phyloP scores from a whole-genome alignment of 2,797 vertebrate species.

The Acropternis orthonyx region DNA sequence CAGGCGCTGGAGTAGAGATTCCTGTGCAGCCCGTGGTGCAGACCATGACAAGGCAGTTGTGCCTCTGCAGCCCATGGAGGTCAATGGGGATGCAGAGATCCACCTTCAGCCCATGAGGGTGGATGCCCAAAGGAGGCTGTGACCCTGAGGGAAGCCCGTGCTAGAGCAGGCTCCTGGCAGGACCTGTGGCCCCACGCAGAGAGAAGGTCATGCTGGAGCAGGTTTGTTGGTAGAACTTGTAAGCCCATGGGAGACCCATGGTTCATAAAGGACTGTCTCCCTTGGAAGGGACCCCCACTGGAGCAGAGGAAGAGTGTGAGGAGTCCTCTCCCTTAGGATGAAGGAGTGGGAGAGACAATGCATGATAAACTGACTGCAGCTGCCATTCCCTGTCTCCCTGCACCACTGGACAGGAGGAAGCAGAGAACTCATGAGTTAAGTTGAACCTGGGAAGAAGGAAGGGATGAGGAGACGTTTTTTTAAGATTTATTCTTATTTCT shows the following conservation, averaged over 20 bases:
- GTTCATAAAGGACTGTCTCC: neutral
- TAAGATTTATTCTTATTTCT: neutral
- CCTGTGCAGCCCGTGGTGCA: neutral
- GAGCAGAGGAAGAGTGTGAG: neutral
- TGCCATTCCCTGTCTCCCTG: neutral
- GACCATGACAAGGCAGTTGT: neutral
- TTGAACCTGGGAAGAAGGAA: neutral
- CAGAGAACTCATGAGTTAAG: neutral
- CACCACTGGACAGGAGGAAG: neutral
- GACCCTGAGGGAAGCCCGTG: neutral
- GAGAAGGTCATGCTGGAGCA: neutral
- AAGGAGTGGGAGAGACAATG: neutral
- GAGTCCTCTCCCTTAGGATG: neutral
- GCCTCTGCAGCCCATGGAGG: neutral
- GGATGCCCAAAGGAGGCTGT: neutral
- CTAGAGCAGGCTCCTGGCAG: neutral
- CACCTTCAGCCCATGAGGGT: neutral
- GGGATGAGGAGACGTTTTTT: neutral
- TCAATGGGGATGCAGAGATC: accelerated
- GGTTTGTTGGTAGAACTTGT: neutral
- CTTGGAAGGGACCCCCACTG: neutral
- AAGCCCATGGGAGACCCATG: neutral
- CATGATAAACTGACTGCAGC: accelerated
- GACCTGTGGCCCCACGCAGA: neutral
- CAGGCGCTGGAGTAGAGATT: accelerated